Evolutionary conservation across 2,797 vertebrate genomes (phyloP).

Genomic region (Crocidura indochinensis): DNA sequence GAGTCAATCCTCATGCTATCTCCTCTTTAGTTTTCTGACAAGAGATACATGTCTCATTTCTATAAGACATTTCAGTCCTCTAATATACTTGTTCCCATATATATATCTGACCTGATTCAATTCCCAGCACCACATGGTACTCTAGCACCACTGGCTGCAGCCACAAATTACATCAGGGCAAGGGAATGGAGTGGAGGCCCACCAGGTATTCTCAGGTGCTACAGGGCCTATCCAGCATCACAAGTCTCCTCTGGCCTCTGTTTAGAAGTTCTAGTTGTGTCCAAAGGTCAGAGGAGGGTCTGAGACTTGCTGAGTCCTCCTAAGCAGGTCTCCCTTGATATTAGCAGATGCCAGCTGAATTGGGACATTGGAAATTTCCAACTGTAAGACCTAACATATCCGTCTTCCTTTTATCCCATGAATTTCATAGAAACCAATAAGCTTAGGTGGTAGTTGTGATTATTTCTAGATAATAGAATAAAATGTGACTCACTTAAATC

Average conservation of each 20-base stretch:
- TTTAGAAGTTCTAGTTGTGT: background rate
- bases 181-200: no score
- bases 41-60: no score
- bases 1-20: no score
- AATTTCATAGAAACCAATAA: slow-evolving; percentile 21
- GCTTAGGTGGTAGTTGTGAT: background rate
- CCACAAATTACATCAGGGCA: no score
- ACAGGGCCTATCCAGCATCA: no score
- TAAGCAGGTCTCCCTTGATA: background rate
- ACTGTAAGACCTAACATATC: background rate
- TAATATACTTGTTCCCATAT: no score
- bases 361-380: background rate
- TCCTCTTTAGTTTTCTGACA: no score
- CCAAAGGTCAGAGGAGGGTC: background rate
- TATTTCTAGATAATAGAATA: slow-evolving; percentile 3
- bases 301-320: background rate
- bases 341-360: background rate
- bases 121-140: no score
- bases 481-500: slow-evolving; percentile 45
- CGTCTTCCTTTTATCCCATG: background rate
- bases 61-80: no score
- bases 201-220: no score
- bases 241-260: background rate
- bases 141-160: no score
- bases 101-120: no score